Conservation (phyloP, 2,113 vertebrate species). For the Cervus canadensis region DNA sequence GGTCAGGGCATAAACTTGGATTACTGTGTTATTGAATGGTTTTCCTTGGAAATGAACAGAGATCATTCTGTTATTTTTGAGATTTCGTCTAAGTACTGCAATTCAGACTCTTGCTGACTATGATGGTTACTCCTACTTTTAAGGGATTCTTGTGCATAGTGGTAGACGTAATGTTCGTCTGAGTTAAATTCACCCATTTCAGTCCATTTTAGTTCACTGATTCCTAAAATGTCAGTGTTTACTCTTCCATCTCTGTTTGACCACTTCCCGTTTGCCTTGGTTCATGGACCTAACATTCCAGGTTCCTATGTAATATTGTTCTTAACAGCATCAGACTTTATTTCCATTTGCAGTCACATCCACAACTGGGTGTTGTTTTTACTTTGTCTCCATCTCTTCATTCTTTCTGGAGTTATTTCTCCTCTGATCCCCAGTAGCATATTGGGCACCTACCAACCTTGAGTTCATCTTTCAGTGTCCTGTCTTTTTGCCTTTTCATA, state of each 20-base stretch:
- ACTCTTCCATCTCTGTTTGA: not conserved
- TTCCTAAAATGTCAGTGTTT: not conserved
- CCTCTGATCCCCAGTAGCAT: not conserved
- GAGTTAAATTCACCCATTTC: not conserved
- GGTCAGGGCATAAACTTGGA: not conserved
- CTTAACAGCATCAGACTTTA: not conserved
- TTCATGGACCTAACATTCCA: not conserved
- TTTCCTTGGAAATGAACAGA: not conserved
- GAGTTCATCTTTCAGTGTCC: not conserved
- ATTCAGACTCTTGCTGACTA: not conserved
- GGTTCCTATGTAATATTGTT: not conserved
- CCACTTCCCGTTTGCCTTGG: not conserved
- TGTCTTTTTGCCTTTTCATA: not conserved
- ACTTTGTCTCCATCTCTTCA: not conserved
- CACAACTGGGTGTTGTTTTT: not conserved
- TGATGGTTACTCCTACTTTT: not conserved
- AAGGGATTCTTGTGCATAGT: not conserved
- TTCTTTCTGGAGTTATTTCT: not conserved
- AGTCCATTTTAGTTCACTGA: not conserved
- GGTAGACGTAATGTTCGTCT: not conserved
- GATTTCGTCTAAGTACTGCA: not conserved
- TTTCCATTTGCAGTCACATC: not conserved
- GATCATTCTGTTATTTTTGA: not conserved
- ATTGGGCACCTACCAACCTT: not conserved
- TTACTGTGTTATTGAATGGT: not conserved